A percentile compares a stretch with the other conserved stretches of the same genome.
Evolutionary conservation across 2,797 vertebrate species (phyloP).

Genomic region (Alectoris magna): DNA sequence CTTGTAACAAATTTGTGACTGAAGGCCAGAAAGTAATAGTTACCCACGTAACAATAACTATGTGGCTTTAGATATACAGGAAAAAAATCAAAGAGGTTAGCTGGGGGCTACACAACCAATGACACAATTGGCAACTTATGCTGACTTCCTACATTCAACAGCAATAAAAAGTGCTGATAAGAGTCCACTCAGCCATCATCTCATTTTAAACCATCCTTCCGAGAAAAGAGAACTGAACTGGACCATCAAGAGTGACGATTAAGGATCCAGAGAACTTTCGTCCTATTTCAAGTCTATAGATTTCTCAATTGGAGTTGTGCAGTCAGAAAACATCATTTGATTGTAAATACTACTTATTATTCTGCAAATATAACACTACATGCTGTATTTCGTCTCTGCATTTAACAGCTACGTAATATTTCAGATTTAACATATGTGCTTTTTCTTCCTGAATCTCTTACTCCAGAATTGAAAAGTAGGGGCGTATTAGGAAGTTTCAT

Average conservation of each 20-base stretch:
- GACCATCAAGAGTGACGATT: not conserved
- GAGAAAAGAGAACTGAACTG: not conserved
- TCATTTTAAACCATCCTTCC: not conserved
- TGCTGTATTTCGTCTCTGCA: not conserved
- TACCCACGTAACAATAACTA: not conserved
- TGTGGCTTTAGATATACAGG: not conserved
- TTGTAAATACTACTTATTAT: not conserved
- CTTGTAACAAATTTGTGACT: not conserved
- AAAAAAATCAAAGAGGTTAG: not conserved
- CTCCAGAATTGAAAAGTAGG: not conserved
- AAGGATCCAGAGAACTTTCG: not conserved
- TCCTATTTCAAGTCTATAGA: not conserved
- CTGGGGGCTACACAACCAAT: accelerated
- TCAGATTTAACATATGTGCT: accelerated
- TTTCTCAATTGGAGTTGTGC: not conserved
- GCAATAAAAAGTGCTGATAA: not conserved
- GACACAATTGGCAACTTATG: not conserved
- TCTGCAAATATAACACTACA: not conserved
- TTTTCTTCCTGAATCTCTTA: not conserved
- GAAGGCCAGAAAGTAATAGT: not conserved
- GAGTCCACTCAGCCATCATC: not conserved
- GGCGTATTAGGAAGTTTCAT: not conserved
- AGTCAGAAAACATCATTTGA: not conserved
- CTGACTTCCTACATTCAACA: not conserved
- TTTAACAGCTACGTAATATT: not conserved